These are phyloP conservation scores for Athalia cordata DNA, from an alignment of 2,888 invertebrate species.

Conservation along the genomic window DNA sequence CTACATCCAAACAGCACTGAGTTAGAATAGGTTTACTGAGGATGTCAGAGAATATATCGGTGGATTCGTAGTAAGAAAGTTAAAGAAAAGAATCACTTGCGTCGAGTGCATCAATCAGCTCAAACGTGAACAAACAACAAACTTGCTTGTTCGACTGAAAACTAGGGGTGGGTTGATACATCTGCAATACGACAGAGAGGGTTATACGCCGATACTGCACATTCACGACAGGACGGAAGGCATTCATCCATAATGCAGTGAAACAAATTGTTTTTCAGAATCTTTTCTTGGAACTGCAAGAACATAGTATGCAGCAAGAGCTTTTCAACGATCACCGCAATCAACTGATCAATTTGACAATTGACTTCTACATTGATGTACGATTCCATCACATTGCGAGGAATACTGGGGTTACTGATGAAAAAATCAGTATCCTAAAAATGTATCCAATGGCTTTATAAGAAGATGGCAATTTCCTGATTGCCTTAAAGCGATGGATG, in stretches of 20 bases:
- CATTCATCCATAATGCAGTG: not conserved
- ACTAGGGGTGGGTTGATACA: too few relatives aligned
- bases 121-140: not conserved
- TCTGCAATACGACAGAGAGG: not conserved
- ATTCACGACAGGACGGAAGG: not conserved
- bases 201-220: not conserved
- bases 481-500: too few relatives aligned
- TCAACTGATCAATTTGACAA: not conserved
- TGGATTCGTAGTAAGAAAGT: not conserved
- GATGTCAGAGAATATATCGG: not conserved
- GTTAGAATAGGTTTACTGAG: not conserved
- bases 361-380: not conserved
- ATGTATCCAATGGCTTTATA: too few relatives aligned
- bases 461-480: too few relatives aligned
- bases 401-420: slow-evolving; percentile 3
- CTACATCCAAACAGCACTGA: too few relatives aligned
- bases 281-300: not conserved
- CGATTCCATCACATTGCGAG: not conserved
- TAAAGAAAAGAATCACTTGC: not conserved
- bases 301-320: not conserved
- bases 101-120: not conserved
- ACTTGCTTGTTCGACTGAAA: not conserved
- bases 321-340: not conserved
- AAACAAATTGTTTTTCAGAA: slow-evolving; percentile 2
- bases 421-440: too few relatives aligned